phyloP scores from a whole-genome alignment of 2,888 invertebrate species.

The Lycia hirtaria region DNA sequence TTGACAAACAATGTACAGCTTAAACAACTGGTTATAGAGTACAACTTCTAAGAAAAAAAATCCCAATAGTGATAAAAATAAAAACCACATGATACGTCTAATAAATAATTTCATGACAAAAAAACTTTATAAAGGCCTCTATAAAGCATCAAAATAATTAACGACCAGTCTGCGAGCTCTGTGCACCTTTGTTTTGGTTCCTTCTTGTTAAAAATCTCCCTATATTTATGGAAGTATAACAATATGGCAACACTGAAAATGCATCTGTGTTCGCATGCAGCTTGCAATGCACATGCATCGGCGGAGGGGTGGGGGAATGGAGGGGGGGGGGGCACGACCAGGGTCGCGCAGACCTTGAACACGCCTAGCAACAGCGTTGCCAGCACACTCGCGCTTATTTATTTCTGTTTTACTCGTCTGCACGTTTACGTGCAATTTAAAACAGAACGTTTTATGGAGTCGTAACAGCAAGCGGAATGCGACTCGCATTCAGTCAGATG shows the following conservation, averaged over 20 bases:
- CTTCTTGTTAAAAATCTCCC: not conserved
- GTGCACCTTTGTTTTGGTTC: too few relatives aligned
- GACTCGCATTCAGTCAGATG: constrained; percentile 51
- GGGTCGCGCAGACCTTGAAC: constrained; percentile 78
- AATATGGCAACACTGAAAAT: constrained; percentile 29
- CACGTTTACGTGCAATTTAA: constrained; percentile 72
- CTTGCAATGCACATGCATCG: constrained; percentile 71
- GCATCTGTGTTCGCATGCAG: constrained; percentile 53
- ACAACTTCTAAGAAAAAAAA: too few relatives aligned
- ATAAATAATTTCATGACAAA: too few relatives aligned
- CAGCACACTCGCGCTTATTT: constrained; percentile 64
- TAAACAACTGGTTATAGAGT: too few relatives aligned
- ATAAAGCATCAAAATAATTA: too few relatives aligned
- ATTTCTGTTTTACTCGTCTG: constrained; percentile 78
- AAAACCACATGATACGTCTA: too few relatives aligned
- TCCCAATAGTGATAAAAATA: too few relatives aligned
- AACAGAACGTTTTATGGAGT: constrained; percentile 72
- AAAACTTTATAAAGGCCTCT: too few relatives aligned
- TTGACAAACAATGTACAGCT: too few relatives aligned
- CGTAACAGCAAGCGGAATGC: constrained; percentile 58
- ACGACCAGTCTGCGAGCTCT: too few relatives aligned
- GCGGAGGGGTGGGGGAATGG: constrained; percentile 39
- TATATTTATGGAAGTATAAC: constrained; percentile 19
- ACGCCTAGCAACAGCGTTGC: constrained; percentile 79
- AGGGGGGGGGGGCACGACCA: constrained; percentile 63